Conservation (phyloP, 2,888 invertebrate genomes). For the Athalia rosae region DNA sequence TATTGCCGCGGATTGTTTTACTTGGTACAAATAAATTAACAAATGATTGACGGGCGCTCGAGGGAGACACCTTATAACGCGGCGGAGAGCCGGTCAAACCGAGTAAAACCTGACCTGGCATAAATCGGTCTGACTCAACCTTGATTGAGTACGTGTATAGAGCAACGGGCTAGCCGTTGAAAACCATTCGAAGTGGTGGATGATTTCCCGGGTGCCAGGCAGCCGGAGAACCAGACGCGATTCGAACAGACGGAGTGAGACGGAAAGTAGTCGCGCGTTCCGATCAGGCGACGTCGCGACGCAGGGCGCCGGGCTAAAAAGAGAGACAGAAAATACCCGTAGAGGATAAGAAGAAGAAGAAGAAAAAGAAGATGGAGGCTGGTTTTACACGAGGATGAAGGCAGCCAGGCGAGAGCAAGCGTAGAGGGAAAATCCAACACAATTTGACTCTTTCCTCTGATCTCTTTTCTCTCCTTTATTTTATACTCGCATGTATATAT, state of each 20-base stretch:
- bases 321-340: not conserved
- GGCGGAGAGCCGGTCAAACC: not conserved
- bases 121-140: constrained; percentile 20
- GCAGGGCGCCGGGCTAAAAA: not conserved
- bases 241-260: not conserved
- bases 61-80: not conserved
- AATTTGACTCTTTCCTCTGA: not conserved
- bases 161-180: not conserved
- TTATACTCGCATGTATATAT: not conserved
- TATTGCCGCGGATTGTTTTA: no score
- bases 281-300: not conserved
- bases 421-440: constrained; percentile 19
- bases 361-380: not conserved
- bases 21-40: no score
- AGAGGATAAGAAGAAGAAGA: not conserved
- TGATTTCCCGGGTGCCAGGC: not conserved
- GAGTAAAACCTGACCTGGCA: constrained; percentile 11
- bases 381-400: constrained; percentile 3
- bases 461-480: not conserved
- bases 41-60: not conserved
- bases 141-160: not conserved
- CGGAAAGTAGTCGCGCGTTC: not conserved
- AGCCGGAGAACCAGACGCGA: not conserved
- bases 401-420: not conserved
- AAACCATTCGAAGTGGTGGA: constrained; percentile 18